Evolutionary conservation across 1,140 invertebrate genomes (phyloP), one percentile per base, ranked within the genome.

Genomic region (Nasonia giraulti): DNA sequence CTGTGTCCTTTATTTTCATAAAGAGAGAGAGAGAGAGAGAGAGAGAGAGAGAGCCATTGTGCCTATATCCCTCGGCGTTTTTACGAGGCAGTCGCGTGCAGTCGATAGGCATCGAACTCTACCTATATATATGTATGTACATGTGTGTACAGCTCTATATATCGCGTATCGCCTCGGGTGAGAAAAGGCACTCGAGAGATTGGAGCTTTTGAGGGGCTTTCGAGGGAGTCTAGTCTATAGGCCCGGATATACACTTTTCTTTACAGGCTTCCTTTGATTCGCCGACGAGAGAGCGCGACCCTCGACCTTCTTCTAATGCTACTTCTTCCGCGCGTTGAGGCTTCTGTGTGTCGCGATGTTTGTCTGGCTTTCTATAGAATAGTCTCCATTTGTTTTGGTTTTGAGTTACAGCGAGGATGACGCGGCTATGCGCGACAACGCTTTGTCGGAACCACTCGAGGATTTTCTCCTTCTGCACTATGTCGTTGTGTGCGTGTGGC

Each of bases 111-210:
- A 71, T 71, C 69, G 69, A 71, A 33, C 69, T 71, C 23, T 33
- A 27, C 5, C 2, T 33, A 33, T 33, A 44, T 37, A 73, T 68
- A 11, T n/a, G 66, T n/a, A 17, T 68, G n/a, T 27, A 68, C 27
- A 1, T 27, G 27, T 27, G 27, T 27, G 27, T 68, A n/a, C 6
- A 33, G 33, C 33, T 33, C 33, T 33, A 23, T 68, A 68, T 27
- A 68, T 23, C 20, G 68, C 23, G 10, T 33, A 27, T 71, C 37
- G 55, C 17, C 73, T 40, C 11, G 33, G 37, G 73, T 17, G 33
- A 75, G 73, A 75, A 75, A 75, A 75, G 73, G 20, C 73, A 37
- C 73, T 75, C 73, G 73, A 75, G 37, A 75, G 37, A 75, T 75
- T 75, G 73, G 73, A 75, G 37, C 33, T 75, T 75, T 75, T 33